Percentiles rank a stretch among this genome's conserved stretches.
These are phyloP conservation scores for Phalacrocorax carbo DNA, from an alignment of 2,113 vertebrate species.

Conservation along the genomic window DNA sequence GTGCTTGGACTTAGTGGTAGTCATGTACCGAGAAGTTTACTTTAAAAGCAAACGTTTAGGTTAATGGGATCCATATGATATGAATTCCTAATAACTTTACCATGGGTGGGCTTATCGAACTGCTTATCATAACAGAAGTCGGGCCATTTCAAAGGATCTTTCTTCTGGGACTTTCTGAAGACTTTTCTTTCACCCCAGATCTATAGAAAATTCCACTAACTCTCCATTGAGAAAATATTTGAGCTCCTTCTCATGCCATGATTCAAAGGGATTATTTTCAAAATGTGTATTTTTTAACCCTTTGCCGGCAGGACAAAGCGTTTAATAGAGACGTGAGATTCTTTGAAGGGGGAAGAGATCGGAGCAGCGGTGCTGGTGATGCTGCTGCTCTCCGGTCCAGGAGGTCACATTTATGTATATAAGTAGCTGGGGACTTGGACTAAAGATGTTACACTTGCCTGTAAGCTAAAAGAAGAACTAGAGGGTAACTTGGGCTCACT, in stretches of 20 bases:
- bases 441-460: neutral
- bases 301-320: neutral
- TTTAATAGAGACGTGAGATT: neutral
- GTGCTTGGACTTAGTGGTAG: conserved; percentile 59
- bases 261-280: conserved; percentile 17
- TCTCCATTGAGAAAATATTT: conserved; percentile 54
- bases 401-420: neutral
- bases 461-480: neutral
- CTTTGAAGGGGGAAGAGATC: neutral
- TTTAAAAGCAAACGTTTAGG: conserved; percentile 66
- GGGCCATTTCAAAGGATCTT: conserved; percentile 65
- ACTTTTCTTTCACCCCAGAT: conserved; percentile 40
- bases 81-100: conserved; percentile 50
- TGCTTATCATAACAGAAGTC: conserved; percentile 63
- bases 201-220: neutral
- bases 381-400: neutral
- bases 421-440: neutral
- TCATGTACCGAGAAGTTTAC: conserved; percentile 46
- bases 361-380: neutral
- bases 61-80: conserved; percentile 79
- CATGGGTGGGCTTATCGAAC: conserved; percentile 75
- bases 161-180: conserved; percentile 5
- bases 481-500: neutral
- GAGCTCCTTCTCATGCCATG: neutral
- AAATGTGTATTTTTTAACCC: neutral